phyloP scores from a whole-genome alignment of 2,113 vertebrate genomes.

The Oxyura jamaicensis region DNA sequence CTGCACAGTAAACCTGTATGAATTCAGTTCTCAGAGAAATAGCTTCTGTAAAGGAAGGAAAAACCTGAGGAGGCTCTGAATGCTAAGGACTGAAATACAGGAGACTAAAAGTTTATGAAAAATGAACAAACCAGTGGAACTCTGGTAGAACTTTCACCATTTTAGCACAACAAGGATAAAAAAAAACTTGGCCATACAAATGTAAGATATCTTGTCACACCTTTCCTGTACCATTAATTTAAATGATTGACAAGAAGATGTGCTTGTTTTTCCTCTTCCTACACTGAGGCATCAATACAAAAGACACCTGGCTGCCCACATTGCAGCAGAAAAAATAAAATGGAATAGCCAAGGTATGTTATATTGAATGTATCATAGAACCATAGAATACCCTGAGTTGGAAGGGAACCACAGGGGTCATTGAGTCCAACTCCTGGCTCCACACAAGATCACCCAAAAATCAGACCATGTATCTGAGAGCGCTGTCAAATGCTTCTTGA shows the following conservation, averaged over 20 bases:
- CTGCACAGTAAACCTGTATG: not conserved
- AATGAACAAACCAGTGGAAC: not conserved
- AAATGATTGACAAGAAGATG: not conserved
- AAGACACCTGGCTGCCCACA: not conserved
- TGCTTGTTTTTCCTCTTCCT: not conserved
- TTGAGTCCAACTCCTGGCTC: not conserved
- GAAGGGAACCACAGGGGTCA: not conserved
- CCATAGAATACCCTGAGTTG: not conserved
- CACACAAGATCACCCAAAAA: not conserved
- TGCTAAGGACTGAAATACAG: not conserved
- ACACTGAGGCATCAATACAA: not conserved
- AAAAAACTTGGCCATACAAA: not conserved
- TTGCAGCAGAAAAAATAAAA: not conserved
- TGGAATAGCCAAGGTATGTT: not conserved
- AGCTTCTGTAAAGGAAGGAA: not conserved
- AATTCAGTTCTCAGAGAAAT: not conserved
- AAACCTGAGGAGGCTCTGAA: not conserved
- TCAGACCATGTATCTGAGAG: not conserved
- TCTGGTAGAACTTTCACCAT: not conserved
- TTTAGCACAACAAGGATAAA: not conserved
- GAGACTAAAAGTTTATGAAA: not conserved
- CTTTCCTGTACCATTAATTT: not conserved
- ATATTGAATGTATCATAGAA: not conserved
- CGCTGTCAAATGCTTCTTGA: not conserved
- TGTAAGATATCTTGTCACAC: not conserved